These are phyloP conservation scores for Polyodon spathula DNA, from an alignment of 2,113 vertebrate genomes.

Conservation along the genomic window DNA sequence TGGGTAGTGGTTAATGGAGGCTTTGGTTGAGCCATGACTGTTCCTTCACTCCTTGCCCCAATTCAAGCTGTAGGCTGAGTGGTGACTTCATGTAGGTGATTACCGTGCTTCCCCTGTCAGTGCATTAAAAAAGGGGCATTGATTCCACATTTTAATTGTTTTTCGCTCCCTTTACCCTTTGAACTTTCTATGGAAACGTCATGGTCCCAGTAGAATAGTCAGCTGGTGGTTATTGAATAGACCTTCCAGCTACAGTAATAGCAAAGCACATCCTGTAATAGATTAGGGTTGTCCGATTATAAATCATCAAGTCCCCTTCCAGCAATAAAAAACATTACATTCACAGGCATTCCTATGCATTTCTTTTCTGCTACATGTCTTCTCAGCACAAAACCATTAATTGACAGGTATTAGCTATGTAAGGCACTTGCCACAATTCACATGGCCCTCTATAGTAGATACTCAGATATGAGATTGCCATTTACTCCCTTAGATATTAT, in stretches of 20 bases:
- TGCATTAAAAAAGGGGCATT: slow-evolving; percentile 61
- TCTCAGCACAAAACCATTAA: no score
- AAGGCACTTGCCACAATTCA: no score
- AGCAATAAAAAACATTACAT: neutral
- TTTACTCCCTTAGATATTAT: no score
- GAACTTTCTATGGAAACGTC: slow-evolving; percentile 48
- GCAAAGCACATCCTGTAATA: neutral
- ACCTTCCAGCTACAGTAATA: neutral
- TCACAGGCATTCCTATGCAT: no score
- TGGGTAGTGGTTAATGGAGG: no score
- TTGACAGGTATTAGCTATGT: no score
- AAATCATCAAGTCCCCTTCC: neutral
- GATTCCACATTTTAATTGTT: slow-evolving; percentile 63
- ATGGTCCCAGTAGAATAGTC: slow-evolving; percentile 2
- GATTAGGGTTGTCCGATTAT: neutral
- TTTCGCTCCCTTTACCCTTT: slow-evolving; percentile 59
- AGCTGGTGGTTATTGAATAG: slow-evolving; percentile 8
- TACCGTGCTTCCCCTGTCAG: slow-evolving; percentile 49
- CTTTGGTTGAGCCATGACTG: no score
- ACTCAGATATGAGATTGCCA: no score
- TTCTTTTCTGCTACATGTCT: no score
- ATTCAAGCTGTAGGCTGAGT: slow-evolving; percentile 4
- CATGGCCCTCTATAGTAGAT: no score
- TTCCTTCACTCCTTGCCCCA: no score
- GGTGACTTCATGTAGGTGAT: slow-evolving; percentile 37